phyloP scores from a whole-genome alignment of 2,888 invertebrate species.

The Ptycholaimellus sp. region DNA sequence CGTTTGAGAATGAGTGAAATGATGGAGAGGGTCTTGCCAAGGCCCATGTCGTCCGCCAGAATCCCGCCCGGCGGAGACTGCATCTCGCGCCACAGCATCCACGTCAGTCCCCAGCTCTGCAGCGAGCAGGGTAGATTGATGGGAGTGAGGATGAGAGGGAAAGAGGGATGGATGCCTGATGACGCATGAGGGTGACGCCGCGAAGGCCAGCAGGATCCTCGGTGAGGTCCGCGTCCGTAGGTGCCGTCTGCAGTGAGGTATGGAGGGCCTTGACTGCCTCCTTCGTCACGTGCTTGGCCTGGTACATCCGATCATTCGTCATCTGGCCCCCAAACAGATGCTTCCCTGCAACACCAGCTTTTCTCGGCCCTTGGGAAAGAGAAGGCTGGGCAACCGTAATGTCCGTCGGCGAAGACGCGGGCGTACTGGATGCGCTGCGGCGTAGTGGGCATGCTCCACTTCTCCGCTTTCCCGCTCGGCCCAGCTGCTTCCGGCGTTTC shows the following conservation, averaged over 20 bases:
- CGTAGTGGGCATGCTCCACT: no score
- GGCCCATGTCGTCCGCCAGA: conserved; percentile 39
- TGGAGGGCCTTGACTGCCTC: conserved; percentile 12
- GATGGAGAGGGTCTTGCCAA: conserved; percentile 33
- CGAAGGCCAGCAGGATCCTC: conserved; percentile 3
- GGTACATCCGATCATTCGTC: conserved; percentile 13
- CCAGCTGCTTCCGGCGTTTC: no score
- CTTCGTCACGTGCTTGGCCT: conserved; percentile 12
- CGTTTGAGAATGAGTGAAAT: conserved; percentile 30
- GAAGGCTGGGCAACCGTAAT: background rate
- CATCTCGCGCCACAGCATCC: conserved; percentile 69
- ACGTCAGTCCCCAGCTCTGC: conserved; percentile 45
- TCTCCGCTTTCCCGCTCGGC: no score
- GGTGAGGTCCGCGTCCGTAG: conserved; percentile 10
- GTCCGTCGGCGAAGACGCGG: background rate
- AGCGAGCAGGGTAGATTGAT: background rate
- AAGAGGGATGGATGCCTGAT: no score
- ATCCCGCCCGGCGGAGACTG: conserved; percentile 61
- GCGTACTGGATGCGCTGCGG: background rate
- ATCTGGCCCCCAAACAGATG: conserved; percentile 19
- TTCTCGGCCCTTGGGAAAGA: background rate
- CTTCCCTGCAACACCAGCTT: conserved; percentile 8
- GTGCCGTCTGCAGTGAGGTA: conserved; percentile 10
- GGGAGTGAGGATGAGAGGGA: no score
- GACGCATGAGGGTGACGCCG: conserved; percentile 16